A percentile compares a stretch with the other conserved stretches of the same genome.
phyloP scores from a whole-genome alignment of 2,888 invertebrate species.

The Taphrorychus bicolor region DNA sequence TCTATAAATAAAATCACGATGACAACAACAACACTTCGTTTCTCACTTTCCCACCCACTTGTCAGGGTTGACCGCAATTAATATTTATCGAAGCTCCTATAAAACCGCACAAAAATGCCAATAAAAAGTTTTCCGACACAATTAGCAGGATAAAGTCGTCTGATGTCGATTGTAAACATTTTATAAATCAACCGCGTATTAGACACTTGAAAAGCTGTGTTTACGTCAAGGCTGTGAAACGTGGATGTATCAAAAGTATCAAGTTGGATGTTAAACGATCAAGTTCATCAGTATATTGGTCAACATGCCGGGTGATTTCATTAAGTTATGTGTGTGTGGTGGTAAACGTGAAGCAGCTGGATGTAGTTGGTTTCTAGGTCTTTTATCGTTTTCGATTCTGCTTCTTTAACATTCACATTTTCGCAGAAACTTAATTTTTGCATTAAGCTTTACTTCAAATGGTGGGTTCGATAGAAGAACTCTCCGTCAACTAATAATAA shows the following conservation, averaged over 20 bases:
- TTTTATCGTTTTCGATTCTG: too few relatives aligned
- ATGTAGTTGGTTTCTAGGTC: too few relatives aligned
- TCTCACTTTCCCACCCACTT: too few relatives aligned
- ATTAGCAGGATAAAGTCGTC: neutral
- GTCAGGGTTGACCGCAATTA: too few relatives aligned
- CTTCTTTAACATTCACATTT: too few relatives aligned
- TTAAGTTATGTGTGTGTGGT: too few relatives aligned
- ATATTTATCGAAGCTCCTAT: neutral
- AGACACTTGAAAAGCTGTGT: conserved; percentile 13
- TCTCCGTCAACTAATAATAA: neutral
- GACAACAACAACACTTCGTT: too few relatives aligned
- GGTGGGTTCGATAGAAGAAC: too few relatives aligned
- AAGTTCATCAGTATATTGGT: neutral
- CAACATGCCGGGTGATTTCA: neutral
- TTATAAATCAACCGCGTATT: conserved; percentile 17
- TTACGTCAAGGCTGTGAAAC: conserved; percentile 19
- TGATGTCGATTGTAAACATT: conserved; percentile 13
- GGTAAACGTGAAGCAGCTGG: too few relatives aligned
- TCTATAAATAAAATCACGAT: too few relatives aligned
- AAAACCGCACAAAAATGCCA: neutral
- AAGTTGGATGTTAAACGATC: neutral
- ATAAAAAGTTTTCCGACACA: neutral
- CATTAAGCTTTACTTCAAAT: too few relatives aligned
- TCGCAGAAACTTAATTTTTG: too few relatives aligned
- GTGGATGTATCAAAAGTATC: neutral